Evolutionary conservation across 2,113 vertebrate species (phyloP).

Genomic region (Tretioscincus oriximinensis): DNA sequence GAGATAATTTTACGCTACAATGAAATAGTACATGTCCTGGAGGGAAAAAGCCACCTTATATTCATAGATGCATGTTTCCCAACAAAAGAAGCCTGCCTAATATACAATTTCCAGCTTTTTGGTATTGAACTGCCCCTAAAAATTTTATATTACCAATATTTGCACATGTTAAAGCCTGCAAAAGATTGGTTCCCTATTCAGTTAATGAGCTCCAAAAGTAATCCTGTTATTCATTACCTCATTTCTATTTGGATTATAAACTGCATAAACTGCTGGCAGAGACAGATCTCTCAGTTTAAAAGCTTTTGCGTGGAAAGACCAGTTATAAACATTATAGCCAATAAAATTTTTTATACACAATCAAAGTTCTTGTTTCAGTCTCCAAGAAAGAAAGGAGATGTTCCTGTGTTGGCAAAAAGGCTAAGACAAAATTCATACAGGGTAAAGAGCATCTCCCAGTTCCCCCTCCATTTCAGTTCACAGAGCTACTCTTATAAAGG

Average conservation of each 20-base stretch:
- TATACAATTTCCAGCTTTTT: slow-evolving; percentile 31
- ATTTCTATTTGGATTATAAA: slow-evolving; percentile 37
- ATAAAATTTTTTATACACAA: not conserved
- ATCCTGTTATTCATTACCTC: slow-evolving; percentile 12
- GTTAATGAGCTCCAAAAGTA: slow-evolving; percentile 38
- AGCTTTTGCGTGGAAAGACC: slow-evolving; percentile 11
- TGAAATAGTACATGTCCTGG: not conserved
- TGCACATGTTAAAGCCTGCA: slow-evolving; percentile 34
- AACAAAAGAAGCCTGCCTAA: slow-evolving; percentile 31
- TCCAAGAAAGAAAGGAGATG: no score
- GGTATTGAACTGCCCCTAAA: slow-evolving; percentile 33
- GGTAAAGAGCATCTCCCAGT: no score
- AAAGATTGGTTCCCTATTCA: slow-evolving; percentile 2
- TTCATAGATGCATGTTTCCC: slow-evolving; percentile 16
- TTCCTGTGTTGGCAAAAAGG: no score
- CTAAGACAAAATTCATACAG: no score
- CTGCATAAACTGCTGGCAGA: slow-evolving; percentile 27
- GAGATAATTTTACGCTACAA: slow-evolving; percentile 43
- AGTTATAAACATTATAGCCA: not conserved
- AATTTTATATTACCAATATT: not conserved
- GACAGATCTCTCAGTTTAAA: slow-evolving; percentile 9
- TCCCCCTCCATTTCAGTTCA: no score
- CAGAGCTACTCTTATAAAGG: no score
- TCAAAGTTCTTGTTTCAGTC: not conserved
- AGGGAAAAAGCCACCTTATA: slow-evolving; percentile 19